A percentile compares a stretch with the other conserved stretches of the same genome.
These are phyloP conservation scores for Lasioglossum malachurum DNA, from an alignment of 2,888 invertebrate genomes.

Conservation along the genomic window DNA sequence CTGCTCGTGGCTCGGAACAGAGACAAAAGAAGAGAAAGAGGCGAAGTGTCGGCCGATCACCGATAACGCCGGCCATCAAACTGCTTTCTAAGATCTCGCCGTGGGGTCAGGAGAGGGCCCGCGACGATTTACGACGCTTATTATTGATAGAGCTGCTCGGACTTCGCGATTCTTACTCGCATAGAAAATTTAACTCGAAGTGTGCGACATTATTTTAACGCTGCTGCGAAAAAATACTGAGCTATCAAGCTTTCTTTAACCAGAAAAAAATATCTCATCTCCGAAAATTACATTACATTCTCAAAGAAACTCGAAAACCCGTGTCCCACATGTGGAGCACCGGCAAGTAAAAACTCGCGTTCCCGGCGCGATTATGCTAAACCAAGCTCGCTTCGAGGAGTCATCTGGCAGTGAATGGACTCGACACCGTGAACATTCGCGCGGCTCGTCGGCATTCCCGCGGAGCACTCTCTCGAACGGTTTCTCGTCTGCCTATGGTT, in stretches of 20 bases:
- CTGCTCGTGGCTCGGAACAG: constrained; percentile 10
- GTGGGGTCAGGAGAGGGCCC: constrained; percentile 55
- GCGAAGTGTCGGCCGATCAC: constrained; percentile 63
- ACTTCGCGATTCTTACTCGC: background rate
- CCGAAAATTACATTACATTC: background rate
- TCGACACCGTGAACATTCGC: background rate
- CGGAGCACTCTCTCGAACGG: constrained; percentile 26
- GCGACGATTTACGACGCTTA: constrained; percentile 61
- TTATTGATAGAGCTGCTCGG: constrained; percentile 62
- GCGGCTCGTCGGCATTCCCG: constrained; percentile 2
- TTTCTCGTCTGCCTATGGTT: constrained; percentile 14
- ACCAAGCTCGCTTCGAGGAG: background rate
- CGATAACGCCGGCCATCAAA: constrained; percentile 67
- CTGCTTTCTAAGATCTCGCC: constrained; percentile 61
- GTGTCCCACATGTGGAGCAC: background rate
- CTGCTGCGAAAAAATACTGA: background rate
- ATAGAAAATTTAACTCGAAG: background rate
- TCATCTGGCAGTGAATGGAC: background rate
- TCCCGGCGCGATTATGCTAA: background rate
- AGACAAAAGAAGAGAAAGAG: constrained; percentile 30
- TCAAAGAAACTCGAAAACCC: background rate
- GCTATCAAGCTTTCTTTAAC: background rate
- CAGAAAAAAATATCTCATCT: background rate
- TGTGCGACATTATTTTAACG: background rate
- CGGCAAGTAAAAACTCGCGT: background rate